Conservation (phyloP, 2,888 invertebrate species). For the Orchestes rusci region DNA sequence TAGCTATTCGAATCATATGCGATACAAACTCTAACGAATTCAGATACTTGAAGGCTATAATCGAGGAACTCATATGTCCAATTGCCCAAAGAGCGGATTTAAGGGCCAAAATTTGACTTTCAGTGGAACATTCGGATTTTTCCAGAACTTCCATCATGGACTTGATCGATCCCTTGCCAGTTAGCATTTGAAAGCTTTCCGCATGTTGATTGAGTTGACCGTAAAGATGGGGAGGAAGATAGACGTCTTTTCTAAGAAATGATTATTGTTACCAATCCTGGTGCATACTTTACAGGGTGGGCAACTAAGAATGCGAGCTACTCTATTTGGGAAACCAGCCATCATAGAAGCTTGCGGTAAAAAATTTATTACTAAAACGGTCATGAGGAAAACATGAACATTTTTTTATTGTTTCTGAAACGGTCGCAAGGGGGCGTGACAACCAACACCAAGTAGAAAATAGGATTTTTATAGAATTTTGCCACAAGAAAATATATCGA, state of each 20-base stretch:
- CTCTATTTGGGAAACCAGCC: too few relatives aligned
- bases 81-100: slow-evolving; percentile 88
- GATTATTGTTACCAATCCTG: too few relatives aligned
- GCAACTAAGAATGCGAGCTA: too few relatives aligned
- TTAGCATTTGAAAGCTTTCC: slow-evolving; percentile 50
- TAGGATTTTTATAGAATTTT: too few relatives aligned
- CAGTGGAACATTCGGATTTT: slow-evolving; percentile 53
- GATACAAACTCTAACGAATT: slow-evolving; percentile 46
- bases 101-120: slow-evolving; percentile 65
- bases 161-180: slow-evolving; percentile 45
- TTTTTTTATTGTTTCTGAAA: too few relatives aligned
- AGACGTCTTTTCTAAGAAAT: slow-evolving; percentile 42
- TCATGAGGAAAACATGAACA: too few relatives aligned
- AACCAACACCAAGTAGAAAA: too few relatives aligned
- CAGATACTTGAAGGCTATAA: slow-evolving; percentile 68
- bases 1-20: slow-evolving; percentile 60
- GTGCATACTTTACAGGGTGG: too few relatives aligned
- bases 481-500: too few relatives aligned
- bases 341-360: too few relatives aligned
- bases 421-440: too few relatives aligned
- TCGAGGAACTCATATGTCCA: slow-evolving; percentile 74
- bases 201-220: slow-evolving; percentile 72
- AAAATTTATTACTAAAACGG: too few relatives aligned
- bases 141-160: slow-evolving; percentile 34
- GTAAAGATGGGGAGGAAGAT: slow-evolving; percentile 71